phyloP scores from a whole-genome alignment of 2,113 vertebrate species.

The Pica pica region DNA sequence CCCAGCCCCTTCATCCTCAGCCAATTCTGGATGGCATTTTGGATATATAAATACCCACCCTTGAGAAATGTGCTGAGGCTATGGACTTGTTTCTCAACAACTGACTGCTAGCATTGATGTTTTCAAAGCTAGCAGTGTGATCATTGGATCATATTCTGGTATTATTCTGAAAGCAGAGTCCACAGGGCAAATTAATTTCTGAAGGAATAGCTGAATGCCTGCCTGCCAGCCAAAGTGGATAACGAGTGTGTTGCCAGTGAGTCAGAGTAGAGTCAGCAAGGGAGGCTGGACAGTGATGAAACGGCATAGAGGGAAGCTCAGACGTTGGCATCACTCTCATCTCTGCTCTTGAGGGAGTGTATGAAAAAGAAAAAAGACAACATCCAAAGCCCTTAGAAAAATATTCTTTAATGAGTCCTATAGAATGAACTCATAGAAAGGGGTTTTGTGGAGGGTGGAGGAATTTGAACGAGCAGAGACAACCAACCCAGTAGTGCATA shows the following conservation, averaged over 20 bases:
- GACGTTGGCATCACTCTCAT: background rate
- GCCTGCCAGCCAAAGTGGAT: background rate
- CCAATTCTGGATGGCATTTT: background rate
- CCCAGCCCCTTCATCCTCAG: background rate
- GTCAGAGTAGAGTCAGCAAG: background rate
- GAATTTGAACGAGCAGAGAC: background rate
- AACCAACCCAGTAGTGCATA: background rate
- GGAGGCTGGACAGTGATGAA: constrained; percentile 7
- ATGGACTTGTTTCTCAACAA: background rate
- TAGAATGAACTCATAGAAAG: background rate
- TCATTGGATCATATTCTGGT: background rate
- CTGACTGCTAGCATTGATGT: background rate
- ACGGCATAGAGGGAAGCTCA: background rate
- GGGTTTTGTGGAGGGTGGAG: background rate
- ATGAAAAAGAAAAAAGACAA: background rate
- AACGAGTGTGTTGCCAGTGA: background rate
- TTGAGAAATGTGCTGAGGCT: background rate
- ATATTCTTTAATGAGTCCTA: background rate
- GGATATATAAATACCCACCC: background rate
- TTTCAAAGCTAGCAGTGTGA: background rate
- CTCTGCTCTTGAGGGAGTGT: background rate
- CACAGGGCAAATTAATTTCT: constrained; percentile 19
- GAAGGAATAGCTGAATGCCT: background rate
- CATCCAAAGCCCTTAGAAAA: constrained; percentile 25
- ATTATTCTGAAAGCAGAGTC: background rate